Evolutionary conservation across 2,888 invertebrate genomes (phyloP).

Genomic region (Shargacucullia verbasci): DNA sequence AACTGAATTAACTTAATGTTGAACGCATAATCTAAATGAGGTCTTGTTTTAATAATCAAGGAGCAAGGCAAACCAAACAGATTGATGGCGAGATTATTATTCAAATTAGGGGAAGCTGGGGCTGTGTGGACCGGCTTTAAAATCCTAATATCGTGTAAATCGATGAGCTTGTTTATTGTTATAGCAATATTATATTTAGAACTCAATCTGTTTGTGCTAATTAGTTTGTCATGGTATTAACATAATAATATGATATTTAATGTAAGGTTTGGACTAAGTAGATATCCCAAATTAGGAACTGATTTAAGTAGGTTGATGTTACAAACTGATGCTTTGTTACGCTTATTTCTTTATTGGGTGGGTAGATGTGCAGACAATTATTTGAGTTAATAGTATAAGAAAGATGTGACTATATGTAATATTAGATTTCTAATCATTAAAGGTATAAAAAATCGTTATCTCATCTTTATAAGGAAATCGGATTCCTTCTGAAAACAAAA

Average conservation of each 20-base stretch:
- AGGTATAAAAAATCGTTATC: too few relatives aligned
- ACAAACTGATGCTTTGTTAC: too few relatives aligned
- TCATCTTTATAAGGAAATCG: too few relatives aligned
- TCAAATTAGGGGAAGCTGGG: constrained; percentile 68
- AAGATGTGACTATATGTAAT: too few relatives aligned
- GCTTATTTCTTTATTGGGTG: too few relatives aligned
- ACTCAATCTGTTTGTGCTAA: constrained; percentile 43
- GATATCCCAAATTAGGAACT: too few relatives aligned
- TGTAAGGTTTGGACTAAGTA: not conserved
- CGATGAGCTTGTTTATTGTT: constrained; percentile 51
- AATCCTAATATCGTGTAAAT: constrained; percentile 54
- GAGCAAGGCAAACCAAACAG: constrained; percentile 66
- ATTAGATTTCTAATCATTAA: too few relatives aligned
- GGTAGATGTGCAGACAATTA: too few relatives aligned
- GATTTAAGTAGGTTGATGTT: too few relatives aligned
- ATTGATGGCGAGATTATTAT: constrained; percentile 74
- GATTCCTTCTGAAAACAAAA: too few relatives aligned
- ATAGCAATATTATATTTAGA: constrained; percentile 47
- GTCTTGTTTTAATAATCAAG: constrained; percentile 72
- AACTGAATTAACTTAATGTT: constrained; percentile 55
- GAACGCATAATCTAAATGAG: constrained; percentile 66
- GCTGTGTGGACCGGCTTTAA: constrained; percentile 44
- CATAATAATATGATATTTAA: constrained; percentile 5
- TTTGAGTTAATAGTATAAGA: too few relatives aligned
- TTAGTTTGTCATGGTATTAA: constrained; percentile 24